Conservation (phyloP, 2,888 invertebrate genomes). For the Drosophila sordidula region DNA sequence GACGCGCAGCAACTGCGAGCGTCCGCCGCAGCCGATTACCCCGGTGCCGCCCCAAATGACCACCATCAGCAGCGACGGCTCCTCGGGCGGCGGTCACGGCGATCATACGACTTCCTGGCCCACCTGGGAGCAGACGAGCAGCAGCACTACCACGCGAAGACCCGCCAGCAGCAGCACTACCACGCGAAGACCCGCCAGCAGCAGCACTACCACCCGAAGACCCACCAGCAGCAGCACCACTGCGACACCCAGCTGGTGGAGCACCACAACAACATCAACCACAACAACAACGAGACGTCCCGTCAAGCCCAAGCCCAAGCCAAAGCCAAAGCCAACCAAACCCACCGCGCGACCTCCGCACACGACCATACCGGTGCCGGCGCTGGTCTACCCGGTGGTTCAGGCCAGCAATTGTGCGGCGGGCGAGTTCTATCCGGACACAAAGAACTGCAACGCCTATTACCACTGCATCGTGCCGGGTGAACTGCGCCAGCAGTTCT, state of each 20-base stretch:
- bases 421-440: constrained; percentile 87
- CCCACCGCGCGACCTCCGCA: constrained; percentile 65
- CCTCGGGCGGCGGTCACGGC: constrained; percentile 53
- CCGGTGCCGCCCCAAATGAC: constrained; percentile 91
- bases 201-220: constrained; percentile 69
- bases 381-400: constrained; percentile 85
- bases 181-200: constrained; percentile 51
- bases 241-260: constrained; percentile 85
- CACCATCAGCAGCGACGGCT: constrained; percentile 88
- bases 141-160: constrained; percentile 64
- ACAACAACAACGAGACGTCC: constrained; percentile 72
- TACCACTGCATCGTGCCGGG: constrained; percentile 90
- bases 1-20: constrained; percentile 87
- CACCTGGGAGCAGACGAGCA: constrained; percentile 65
- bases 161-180: constrained; percentile 34
- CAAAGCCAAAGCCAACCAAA: constrained; percentile 62
- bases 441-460: constrained; percentile 90
- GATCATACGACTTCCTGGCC: constrained; percentile 82
- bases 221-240: constrained; percentile 15
- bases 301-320: constrained; percentile 57
- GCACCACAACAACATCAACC: constrained; percentile 60
- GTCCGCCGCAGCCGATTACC: constrained; percentile 90
- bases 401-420: constrained; percentile 84
- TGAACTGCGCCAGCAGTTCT: constrained; percentile 89
- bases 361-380: constrained; percentile 85